Evolutionary conservation across 1,140 invertebrate species (phyloP).

Genomic region (Spodoptera litura): DNA sequence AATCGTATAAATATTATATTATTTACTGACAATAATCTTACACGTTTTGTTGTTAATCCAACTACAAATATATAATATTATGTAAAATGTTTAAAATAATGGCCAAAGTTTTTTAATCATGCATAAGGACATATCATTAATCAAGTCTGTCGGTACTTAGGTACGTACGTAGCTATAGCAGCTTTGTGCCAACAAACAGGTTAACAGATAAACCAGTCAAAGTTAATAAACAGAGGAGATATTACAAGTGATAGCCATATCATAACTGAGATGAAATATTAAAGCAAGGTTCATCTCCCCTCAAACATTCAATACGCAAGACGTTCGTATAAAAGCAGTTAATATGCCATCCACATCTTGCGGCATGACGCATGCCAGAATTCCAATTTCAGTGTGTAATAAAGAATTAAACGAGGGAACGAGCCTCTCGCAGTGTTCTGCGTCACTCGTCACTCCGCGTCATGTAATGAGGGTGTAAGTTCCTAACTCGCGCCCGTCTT

Average conservation of each 20-base stretch:
- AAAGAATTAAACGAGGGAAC: slow-evolving; percentile 42
- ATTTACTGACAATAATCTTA: too few species aligned
- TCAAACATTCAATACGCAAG: slow-evolving; percentile 25
- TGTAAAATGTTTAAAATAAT: too few species aligned
- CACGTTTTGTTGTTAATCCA: too few species aligned
- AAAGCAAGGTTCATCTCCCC: slow-evolving; percentile 7
- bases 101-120: too few species aligned
- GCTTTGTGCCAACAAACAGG: too few species aligned
- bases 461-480: slow-evolving; percentile 30
- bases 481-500: background rate
- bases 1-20: too few species aligned
- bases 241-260: background rate
- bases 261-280: slow-evolving; percentile 17
- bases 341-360: slow-evolving; percentile 45
- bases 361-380: slow-evolving; percentile 41
- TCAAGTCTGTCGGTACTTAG: too few species aligned
- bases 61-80: too few species aligned
- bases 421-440: slow-evolving; percentile 15
- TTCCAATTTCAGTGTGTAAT: slow-evolving; percentile 48
- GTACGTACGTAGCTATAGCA: too few species aligned
- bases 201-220: background rate
- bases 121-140: too few species aligned
- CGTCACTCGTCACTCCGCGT: background rate
- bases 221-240: background rate
- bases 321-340: slow-evolving; percentile 32